phyloP scores from a whole-genome alignment of 1,140 invertebrate genomes.

The Megathymus violae region DNA sequence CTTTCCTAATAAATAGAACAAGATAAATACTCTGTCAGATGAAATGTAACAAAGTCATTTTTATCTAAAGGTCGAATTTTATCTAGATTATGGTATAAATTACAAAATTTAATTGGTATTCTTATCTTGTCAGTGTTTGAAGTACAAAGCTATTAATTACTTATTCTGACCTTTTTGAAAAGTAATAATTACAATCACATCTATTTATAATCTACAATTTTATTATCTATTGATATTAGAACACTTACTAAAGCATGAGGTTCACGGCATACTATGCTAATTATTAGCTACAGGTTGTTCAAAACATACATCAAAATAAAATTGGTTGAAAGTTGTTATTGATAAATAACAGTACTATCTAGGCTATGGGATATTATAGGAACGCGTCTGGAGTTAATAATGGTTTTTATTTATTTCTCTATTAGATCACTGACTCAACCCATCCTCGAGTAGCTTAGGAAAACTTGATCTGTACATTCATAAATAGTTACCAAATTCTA shows the following conservation, averaged over 20 bases:
- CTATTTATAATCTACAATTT: constrained; percentile 29
- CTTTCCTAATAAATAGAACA: not conserved
- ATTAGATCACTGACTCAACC: too few species aligned
- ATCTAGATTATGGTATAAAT: constrained; percentile 34
- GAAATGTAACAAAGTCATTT: constrained; percentile 13
- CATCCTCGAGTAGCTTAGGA: too few species aligned
- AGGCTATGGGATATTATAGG: too few species aligned
- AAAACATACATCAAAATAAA: too few species aligned
- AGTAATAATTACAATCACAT: constrained; percentile 31
- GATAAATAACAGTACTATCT: too few species aligned
- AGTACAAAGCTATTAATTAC: constrained; percentile 33
- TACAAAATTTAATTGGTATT: constrained; percentile 36
- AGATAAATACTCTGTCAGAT: constrained; percentile 7
- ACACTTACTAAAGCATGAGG: not conserved
- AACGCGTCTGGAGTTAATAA: too few species aligned
- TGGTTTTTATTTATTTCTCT: too few species aligned
- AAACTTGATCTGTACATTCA: too few species aligned
- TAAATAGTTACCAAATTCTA: too few species aligned
- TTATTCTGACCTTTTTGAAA: constrained; percentile 29
- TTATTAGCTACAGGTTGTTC: too few species aligned
- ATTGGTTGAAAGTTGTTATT: too few species aligned
- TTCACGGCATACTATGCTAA: constrained; percentile 2
- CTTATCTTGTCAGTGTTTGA: constrained; percentile 34
- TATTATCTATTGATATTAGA: constrained; percentile 20
- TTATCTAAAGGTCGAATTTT: constrained; percentile 16